phyloP scores from a whole-genome alignment of 2,113 vertebrate genomes.

The Geococcyx californianus region DNA sequence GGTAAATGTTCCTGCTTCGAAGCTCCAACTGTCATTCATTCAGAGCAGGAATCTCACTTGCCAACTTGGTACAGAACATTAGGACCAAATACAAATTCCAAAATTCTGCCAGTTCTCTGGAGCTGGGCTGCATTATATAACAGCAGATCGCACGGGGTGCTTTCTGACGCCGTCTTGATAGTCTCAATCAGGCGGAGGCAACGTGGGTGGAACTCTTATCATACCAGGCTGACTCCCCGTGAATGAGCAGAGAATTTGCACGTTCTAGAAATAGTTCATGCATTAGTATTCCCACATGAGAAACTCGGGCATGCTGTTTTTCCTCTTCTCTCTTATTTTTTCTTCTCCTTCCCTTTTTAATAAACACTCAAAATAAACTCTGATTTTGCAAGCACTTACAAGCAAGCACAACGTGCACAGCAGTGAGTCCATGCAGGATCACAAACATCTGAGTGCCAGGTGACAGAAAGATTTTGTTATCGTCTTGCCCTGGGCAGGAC shows the following conservation, averaged over 20 bases:
- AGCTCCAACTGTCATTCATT: constrained; percentile 43
- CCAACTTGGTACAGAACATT: neutral
- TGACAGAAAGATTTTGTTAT: constrained; percentile 18
- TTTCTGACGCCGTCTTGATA: constrained; percentile 10
- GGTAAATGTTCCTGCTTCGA: constrained; percentile 32
- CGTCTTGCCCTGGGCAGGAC: neutral
- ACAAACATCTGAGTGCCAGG: constrained; percentile 8
- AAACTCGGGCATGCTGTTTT: neutral
- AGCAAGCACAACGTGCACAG: neutral
- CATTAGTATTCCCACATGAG: constrained; percentile 2
- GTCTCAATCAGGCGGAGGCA: constrained; percentile 39
- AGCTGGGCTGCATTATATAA: neutral
- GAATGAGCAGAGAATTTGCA: constrained; percentile 38
- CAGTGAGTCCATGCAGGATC: constrained; percentile 2
- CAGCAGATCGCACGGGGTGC: neutral
- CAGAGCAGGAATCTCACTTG: constrained; percentile 13
- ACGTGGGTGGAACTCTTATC: constrained; percentile 47
- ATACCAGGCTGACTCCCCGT: neutral
- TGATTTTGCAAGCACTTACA: neutral
- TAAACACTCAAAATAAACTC: constrained; percentile 28
- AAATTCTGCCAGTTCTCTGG: neutral
- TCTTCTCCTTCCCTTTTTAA: neutral
- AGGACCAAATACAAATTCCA: constrained; percentile 35
- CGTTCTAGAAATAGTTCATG: neutral
- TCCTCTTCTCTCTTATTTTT: neutral